Conservation (phyloP, 1,140 invertebrate genomes). For the Drosophila dunni region DNA sequence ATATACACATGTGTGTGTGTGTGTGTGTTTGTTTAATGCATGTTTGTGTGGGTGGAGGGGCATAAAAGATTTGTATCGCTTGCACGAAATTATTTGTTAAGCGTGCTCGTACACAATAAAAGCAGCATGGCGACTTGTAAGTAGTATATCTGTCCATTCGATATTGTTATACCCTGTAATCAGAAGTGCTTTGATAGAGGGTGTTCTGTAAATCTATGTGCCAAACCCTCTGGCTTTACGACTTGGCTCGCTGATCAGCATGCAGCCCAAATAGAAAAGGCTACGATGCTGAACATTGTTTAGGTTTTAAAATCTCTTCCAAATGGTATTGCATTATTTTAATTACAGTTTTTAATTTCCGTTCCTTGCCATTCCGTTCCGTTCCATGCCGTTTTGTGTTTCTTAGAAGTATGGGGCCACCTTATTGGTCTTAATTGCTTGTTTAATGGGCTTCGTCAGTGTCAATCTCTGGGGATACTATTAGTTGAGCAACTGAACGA, state of each 20-base stretch:
- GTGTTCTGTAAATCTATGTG: no score
- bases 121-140: slow-evolving; percentile 29
- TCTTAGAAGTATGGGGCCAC: slow-evolving; percentile 1
- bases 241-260: no score
- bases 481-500: slow-evolving; percentile 10
- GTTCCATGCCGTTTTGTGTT: neutral
- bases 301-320: neutral
- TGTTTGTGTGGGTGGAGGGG: slow-evolving; percentile 34
- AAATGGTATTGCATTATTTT: neutral
- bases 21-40: slow-evolving; percentile 14
- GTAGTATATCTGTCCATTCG: slow-evolving; percentile 9
- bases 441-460: slow-evolving; percentile 25
- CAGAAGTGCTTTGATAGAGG: neutral
- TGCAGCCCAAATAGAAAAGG: no score
- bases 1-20: slow-evolving; percentile 4
- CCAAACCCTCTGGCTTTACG: no score
- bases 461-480: slow-evolving; percentile 31
- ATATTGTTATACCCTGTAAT: slow-evolving; percentile 23
- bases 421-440: slow-evolving; percentile 31
- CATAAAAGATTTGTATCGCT: slow-evolving; percentile 48
- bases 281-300: neutral
- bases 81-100: slow-evolving; percentile 58
- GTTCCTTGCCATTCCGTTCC: slow-evolving; percentile 3
- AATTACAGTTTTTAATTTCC: slow-evolving; percentile 26
- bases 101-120: slow-evolving; percentile 39